Conservation (phyloP, 2,888 invertebrate genomes). For the Agonopterix subpropinquella region DNA sequence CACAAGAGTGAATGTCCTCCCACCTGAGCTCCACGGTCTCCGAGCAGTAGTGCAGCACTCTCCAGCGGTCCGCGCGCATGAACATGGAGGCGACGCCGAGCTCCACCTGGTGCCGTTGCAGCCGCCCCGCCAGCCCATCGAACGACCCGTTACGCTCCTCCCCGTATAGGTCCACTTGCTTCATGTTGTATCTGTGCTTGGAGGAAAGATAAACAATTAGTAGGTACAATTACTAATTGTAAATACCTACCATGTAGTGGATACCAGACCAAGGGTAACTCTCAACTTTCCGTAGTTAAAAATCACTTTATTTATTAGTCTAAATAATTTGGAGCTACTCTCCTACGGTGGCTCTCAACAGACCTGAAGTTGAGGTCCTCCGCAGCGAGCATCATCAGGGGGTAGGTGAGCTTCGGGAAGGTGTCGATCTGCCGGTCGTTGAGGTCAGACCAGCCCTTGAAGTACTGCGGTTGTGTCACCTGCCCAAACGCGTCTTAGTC, state of each 20-base stretch:
- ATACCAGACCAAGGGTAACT: too few species aligned
- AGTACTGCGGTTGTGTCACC: slow-evolving; percentile 46
- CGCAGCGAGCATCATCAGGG: slow-evolving; percentile 47
- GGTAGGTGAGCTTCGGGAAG: slow-evolving; percentile 53
- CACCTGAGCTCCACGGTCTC: slow-evolving; percentile 66
- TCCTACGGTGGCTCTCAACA: not conserved
- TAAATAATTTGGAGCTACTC: too few species aligned
- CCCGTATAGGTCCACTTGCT: slow-evolving; percentile 64
- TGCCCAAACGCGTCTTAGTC: slow-evolving; percentile 12
- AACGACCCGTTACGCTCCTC: slow-evolving; percentile 75
- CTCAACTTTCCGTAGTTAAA: too few species aligned
- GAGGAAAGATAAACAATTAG: too few species aligned
- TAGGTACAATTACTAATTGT: too few species aligned
- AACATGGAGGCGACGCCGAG: slow-evolving; percentile 68
- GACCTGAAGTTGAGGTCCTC: slow-evolving; percentile 51
- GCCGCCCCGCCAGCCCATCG: slow-evolving; percentile 70
- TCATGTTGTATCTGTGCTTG: slow-evolving; percentile 35
- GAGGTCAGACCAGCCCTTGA: slow-evolving; percentile 51
- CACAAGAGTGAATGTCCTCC: not conserved
- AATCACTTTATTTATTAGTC: too few species aligned
- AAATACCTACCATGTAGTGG: too few species aligned
- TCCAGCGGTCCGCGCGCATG: slow-evolving; percentile 74
- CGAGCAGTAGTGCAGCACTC: slow-evolving; percentile 65
- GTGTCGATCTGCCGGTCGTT: slow-evolving; percentile 50
- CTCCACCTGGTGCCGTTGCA: slow-evolving; percentile 73